Base-by-base conservation (phyloP, 2,888 invertebrate species). In the Scrobipalpa costella region DNA sequence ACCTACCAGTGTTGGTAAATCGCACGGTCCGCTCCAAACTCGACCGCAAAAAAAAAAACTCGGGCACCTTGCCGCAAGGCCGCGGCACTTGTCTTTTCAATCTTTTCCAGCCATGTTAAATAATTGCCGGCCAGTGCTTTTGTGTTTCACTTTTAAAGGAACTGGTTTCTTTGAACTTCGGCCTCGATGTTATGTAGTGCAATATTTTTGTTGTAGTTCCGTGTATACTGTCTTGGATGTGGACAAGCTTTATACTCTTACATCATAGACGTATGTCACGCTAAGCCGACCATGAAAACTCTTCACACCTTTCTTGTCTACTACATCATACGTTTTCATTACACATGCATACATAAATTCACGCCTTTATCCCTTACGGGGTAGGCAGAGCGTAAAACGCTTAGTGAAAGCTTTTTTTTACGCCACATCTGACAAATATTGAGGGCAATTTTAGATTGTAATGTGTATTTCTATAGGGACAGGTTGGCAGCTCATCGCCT, bases 51-150 rank as follows among this genome's bases (percentile, higher is more conserved):
- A 86, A 86, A 85, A 85, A 83, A 83, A 33, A 52, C 34, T 78
- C 81, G 83, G 78, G 83, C 87, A 85, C 85, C 85, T 86, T 81
- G 87, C 80, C 63, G 69, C 88, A 83, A 88, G 88, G 88, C 75
- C 86, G 73, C 73, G 68, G 78, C 79, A 72, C 73, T 80, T 83
- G 83, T 80, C 81, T 83, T 78, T 49, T 78, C 17, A 49, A 49
- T 49, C 34, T 55, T 79, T 79, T 78, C 82, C 79, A 83, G 83
- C 79, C 81, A 80, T 78, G 76, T 79, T 76, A 75, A 76, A 77
- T 77, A 78, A 82, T 80, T 81, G 36, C 40, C 27, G 34, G 34
- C 38, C 27, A 9, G 17, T 21, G 11, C 7, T 47, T 58, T 40
- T 7, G 21, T 36, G n/a, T 49, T 49, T 49, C 13, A 27, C 8